phyloP scores from a whole-genome alignment of 2,113 vertebrate species.

The Grammomys surdaster region DNA sequence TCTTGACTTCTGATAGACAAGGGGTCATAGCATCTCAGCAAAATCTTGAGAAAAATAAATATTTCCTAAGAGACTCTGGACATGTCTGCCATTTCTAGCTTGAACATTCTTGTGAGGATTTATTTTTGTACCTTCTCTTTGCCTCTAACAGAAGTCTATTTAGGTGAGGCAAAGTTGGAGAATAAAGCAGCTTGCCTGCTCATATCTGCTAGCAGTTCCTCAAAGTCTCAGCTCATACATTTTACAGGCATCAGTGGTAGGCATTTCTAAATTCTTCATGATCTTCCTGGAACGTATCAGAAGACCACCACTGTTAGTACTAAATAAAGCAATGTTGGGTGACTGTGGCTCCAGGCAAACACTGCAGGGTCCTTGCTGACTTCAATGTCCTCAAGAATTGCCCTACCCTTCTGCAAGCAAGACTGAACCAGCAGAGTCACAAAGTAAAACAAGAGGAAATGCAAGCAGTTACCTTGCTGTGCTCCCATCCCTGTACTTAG shows the following conservation, averaged over 20 bases:
- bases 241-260: not conserved
- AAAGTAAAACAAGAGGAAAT: not conserved
- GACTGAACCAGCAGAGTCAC: not conserved
- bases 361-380: not conserved
- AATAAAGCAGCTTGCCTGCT: not conserved
- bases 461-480: not conserved
- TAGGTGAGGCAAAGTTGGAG: not conserved
- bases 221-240: not conserved
- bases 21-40: not conserved
- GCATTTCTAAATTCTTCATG: not conserved
- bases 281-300: not conserved
- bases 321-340: not conserved
- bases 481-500: not conserved
- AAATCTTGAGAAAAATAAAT: not conserved
- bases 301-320: not conserved
- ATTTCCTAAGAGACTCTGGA: not conserved
- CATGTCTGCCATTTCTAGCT: not conserved
- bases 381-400: not conserved
- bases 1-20: not conserved
- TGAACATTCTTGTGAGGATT: not conserved
- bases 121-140: accelerated
- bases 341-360: accelerated
- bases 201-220: not conserved
- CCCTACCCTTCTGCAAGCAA: not conserved
- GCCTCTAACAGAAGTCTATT: not conserved